Base-by-base conservation (phyloP, 2,888 invertebrate species). In the Temnothorax unifasciatus region DNA sequence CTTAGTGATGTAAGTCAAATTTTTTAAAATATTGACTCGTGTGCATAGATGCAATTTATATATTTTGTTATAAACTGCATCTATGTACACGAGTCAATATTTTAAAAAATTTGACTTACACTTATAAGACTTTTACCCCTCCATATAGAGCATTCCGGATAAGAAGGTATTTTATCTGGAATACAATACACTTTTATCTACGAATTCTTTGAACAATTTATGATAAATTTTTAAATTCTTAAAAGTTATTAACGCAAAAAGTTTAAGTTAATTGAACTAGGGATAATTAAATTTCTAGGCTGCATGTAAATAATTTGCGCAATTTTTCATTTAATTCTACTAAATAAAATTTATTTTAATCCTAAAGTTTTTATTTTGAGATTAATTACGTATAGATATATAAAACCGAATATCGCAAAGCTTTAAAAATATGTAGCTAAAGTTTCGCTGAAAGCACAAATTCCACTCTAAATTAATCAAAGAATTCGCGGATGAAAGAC, bases 341-440 rank as follows among this genome's bases (percentile, higher is more conserved):
- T n/a, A n/a, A n/a, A n/a, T n/a, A n/a, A n/a, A 64, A 52, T 66
- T 47, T 0, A 66, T 66, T 66, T 29, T 47, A 29, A 47, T 38
- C 1, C 0, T 3, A 47, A n/a, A 47, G 3, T 47, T 34, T 66
- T 44, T 0, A 29, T 9, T 11, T 47, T 11, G 9, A 34, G 1
- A 63, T 63, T 34, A 29, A 5, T 59, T 59, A 59, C 25, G 2
- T 59, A n/a, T n/a, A n/a, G n/a, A 21, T 25, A 25, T 47, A 34
- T 34, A 34, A 34, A 29, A 50, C 29, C 3, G 11, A 68, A 68
- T 68, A 18, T 68, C 18, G 15, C 5, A 25, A 47, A 47, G 15
- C 8, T 66, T 25, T 66, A 18, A 29, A 38, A 38, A 71, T 52
- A 15, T 54, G 6, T n/a, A 21, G 21, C 21, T 54, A 21, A 34